Percentiles rank a stretch among this genome's conserved stretches.
Evolutionary conservation across 2,113 vertebrate species (phyloP).

Genomic region (Irena cyanogastra): DNA sequence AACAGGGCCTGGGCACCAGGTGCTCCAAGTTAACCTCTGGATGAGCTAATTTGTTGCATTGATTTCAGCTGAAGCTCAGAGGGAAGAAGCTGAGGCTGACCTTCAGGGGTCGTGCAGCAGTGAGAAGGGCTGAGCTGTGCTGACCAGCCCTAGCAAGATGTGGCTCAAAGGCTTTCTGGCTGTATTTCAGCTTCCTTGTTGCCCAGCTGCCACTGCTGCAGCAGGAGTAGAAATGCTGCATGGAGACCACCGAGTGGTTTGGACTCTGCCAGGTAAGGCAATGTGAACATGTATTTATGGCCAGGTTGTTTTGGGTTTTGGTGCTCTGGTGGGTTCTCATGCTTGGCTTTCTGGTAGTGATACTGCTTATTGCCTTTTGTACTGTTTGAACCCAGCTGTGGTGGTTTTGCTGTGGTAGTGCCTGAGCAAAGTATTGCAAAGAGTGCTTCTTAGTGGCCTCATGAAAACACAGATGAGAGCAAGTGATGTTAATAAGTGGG

Average conservation of each 20-base stretch:
- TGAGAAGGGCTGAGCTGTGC: neutral
- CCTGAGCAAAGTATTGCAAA: neutral
- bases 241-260: fast-evolving
- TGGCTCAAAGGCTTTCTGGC: neutral
- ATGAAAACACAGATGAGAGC: neutral
- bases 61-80: neutral
- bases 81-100: neutral
- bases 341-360: neutral
- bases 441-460: neutral
- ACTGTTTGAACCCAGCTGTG: neutral
- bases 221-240: neutral
- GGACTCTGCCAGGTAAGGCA: neutral
- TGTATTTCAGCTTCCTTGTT: neutral
- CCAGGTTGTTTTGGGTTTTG: neutral
- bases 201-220: too few species aligned
- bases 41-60: neutral
- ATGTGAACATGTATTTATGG: fast-evolving
- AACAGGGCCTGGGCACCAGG: neutral
- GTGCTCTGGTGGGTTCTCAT: neutral
- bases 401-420: neutral
- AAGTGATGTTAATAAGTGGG: neutral
- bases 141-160: fast-evolving
- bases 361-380: neutral
- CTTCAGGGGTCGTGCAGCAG: fast-evolving
- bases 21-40: neutral